Conservation (phyloP, 2,113 vertebrate genomes). For the Paracanthobrama guichenoti region DNA sequence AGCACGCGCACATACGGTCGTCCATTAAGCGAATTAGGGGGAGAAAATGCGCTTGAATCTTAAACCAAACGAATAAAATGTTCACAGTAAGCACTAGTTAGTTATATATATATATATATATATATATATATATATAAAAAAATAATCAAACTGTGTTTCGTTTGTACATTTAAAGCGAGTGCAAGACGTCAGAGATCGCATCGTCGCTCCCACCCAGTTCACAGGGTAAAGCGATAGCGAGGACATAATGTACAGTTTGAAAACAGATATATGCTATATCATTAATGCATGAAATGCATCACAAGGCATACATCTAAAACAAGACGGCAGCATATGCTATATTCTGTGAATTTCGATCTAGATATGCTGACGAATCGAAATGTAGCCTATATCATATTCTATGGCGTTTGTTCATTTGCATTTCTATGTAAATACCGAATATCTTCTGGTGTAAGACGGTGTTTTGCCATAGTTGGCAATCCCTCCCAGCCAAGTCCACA, state of each 20-base stretch:
- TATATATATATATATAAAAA: too few species aligned
- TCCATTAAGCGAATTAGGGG: background rate
- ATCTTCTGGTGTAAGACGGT: background rate
- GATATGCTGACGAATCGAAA: background rate
- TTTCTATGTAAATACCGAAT: background rate
- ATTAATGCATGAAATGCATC: background rate
- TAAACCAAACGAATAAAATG: background rate
- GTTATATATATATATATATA: too few species aligned
- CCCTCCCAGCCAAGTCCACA: constrained; percentile 64
- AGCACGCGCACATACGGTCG: background rate
- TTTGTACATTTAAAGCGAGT: background rate
- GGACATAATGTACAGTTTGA: constrained; percentile 29
- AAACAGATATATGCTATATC: background rate
- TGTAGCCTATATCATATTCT: background rate
- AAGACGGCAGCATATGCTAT: background rate
- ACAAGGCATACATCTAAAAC: background rate
- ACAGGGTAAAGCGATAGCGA: background rate
- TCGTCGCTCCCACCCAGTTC: constrained; percentile 32
- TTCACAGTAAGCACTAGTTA: background rate
- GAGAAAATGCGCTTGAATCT: background rate
- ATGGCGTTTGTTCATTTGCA: background rate
- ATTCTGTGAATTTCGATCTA: background rate
- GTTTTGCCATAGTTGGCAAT: constrained; percentile 53
- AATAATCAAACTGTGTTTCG: background rate
- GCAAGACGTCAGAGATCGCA: constrained; percentile 1